Evolutionary conservation across 2,113 vertebrate genomes (phyloP), one percentile per base, ranked within the genome.

Genomic region (Aramus guarauna): DNA sequence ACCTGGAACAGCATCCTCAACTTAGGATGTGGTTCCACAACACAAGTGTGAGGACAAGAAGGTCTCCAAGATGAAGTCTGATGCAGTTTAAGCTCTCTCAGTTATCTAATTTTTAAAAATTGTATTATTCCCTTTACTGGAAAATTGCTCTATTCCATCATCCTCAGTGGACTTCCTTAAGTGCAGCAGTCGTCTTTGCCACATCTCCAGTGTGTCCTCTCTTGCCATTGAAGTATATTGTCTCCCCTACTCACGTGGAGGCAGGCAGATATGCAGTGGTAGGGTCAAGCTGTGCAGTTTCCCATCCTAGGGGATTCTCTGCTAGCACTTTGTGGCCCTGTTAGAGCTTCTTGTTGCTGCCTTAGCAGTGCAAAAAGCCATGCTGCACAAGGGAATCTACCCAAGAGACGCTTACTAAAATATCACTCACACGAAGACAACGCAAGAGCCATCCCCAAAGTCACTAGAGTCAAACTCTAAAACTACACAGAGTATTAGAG

Each of bases 311-410:
- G 69, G 48, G 87, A 95, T 48, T 78, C 19, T 66, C 76, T 60
- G 48, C 66, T 48, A 48, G 62, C 77, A 85, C 56, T 91, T 78
- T 85, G 26, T 93, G 87, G n/a, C 58, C 71, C 53, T 90, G 14
- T 64, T 95, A 90, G 30, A 76, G 21, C 39, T 82, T 73, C 66
- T 90, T 82, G 34, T 76, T 82, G 56, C n/a, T 94, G 90, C 48
- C 43, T 95, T 92, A 90, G 85, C 56, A 55, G 92, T 83, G 96
- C 50, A 82, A 95, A 96, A 96, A 96, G 92, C 92, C 85, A 1
- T 53, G 62, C 45, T 79, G 30, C 87, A 69, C 85, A 48, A 64
- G 89, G 81, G 90, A 95, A 50, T 87, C 81, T 62, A 76, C 62
- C 43, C 45, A 41, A 58, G 34, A 75, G 62, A 82, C 27, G 17